phyloP scores from a whole-genome alignment of 2,113 vertebrate species.

The Scatophagus argus region DNA sequence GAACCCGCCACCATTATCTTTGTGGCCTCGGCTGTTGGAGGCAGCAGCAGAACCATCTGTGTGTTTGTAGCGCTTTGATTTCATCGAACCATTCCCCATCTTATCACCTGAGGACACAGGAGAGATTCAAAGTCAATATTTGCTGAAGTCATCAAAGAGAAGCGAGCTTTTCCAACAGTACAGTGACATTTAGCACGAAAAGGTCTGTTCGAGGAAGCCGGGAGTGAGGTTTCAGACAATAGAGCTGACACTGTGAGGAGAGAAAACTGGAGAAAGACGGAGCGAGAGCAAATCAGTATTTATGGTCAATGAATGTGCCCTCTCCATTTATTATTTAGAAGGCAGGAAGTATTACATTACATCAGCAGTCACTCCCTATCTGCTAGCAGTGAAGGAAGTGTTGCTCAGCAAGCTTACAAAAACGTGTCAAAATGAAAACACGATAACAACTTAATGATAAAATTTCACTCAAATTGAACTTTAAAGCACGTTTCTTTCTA shows the following conservation, averaged over 20 bases:
- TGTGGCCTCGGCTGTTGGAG: constrained; percentile 63
- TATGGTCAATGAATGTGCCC: constrained; percentile 64
- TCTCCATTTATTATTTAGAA: constrained; percentile 81
- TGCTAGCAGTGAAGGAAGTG: background rate
- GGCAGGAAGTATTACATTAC: constrained; percentile 76
- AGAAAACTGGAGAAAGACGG: constrained; percentile 13
- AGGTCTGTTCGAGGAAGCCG: constrained; percentile 30
- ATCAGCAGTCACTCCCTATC: constrained; percentile 44
- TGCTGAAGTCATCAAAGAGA: background rate
- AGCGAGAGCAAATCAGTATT: constrained; percentile 44
- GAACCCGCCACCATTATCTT: constrained; percentile 30
- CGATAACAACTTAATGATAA: background rate
- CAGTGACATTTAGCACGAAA: constrained; percentile 20
- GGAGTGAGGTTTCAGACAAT: constrained; percentile 39
- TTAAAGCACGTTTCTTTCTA: background rate
- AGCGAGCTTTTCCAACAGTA: background rate
- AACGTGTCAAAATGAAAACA: background rate
- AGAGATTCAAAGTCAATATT: background rate
- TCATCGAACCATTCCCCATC: constrained; percentile 93
- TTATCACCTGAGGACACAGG: constrained; percentile 44
- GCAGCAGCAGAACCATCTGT: constrained; percentile 70
- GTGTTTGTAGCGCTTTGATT: constrained; percentile 88
- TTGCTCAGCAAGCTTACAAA: background rate
- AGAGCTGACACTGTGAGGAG: constrained; percentile 37
- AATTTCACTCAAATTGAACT: background rate